These are phyloP conservation scores for Lophochroa leadbeateri DNA, from an alignment of 2,113 vertebrate species.

Conservation along the genomic window DNA sequence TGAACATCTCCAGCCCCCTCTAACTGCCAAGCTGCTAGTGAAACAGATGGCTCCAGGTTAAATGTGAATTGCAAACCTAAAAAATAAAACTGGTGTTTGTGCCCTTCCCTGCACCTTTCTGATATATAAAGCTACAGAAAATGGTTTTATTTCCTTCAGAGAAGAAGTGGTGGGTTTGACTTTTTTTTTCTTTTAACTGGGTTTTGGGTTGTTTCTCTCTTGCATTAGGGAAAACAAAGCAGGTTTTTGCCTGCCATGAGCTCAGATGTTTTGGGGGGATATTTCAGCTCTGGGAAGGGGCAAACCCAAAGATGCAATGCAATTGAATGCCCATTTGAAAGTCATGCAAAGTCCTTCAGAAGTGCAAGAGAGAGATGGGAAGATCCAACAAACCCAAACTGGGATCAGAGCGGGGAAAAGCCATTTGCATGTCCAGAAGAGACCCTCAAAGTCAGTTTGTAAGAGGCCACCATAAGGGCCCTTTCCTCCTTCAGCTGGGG, in stretches of 20 bases:
- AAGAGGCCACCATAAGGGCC: not conserved
- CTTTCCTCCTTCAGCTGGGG: not conserved
- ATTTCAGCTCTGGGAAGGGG: not conserved
- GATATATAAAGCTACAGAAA: conserved; percentile 39
- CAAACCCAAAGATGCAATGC: not conserved
- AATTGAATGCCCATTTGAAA: not conserved
- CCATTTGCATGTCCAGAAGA: not conserved
- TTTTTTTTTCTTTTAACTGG: not conserved
- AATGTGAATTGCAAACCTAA: conserved; percentile 59
- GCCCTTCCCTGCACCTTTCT: conserved; percentile 40
- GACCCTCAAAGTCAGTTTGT: not conserved
- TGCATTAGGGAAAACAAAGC: not conserved
- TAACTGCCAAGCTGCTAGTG: conserved; percentile 8
- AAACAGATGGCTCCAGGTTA: conserved; percentile 65
- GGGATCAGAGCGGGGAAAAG: not conserved
- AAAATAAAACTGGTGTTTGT: conserved; percentile 40
- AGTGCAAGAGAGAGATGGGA: not conserved
- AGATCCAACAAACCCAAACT: not conserved
- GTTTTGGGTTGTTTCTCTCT: not conserved
- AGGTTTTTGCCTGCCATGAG: not conserved
- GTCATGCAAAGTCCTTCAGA: not conserved
- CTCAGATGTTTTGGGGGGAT: not conserved
- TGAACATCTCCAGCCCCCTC: not conserved
- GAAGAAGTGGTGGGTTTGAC: not conserved
- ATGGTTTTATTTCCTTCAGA: not conserved